Base-by-base conservation (phyloP, 2,113 vertebrate genomes). In the Pogonocichla stellata region DNA sequence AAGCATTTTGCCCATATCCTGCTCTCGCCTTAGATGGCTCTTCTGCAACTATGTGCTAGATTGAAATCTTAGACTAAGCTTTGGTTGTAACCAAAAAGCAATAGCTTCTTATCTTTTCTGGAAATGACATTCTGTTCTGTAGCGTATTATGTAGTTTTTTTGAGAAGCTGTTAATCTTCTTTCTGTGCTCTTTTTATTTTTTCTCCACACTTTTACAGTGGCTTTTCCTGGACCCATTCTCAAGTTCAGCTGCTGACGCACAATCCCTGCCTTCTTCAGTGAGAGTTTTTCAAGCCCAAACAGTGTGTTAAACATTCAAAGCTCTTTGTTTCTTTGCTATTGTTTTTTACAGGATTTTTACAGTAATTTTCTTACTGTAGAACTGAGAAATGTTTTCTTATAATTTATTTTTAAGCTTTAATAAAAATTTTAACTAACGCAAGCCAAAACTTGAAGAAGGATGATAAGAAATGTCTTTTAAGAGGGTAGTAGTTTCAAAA, bases 81-180 rank as follows among this genome's bases (percentile, higher is more conserved):
- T 90, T 42, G 33, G 8, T 82, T 88, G 67, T 85, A 91, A 91
- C 57, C 29, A 79, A 69, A 92, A 93, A 92, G 62, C 65, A 94
- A 73, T 79, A 72, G 31, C 58, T 81, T 43, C 95, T 94, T 95
- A 92, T 96, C 95, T 95, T 80, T 92, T 92, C 61, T 89, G 86
- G 90, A 89, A 58, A 60, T 85, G 29, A n/a, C 20, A 23, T 72
- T 58, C 54, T 93, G 42, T 85, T 91, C 69, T 80, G 26, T 77
- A 80, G 54, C 34, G 73, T 67, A 70, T 65, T 82, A 20, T 40
- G 29, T 40, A 7, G 24, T 62, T 85, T 90, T 77, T 88, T 74
- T 2, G 57, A 88, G 67, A 48, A 18, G 28, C 48, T 72, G 48
- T 88, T 90, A 80, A 81, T 94, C 80, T 62, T 77, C 13, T 84